Conservation (phyloP, 2,113 vertebrate species). For the Loxodonta africana region DNA sequence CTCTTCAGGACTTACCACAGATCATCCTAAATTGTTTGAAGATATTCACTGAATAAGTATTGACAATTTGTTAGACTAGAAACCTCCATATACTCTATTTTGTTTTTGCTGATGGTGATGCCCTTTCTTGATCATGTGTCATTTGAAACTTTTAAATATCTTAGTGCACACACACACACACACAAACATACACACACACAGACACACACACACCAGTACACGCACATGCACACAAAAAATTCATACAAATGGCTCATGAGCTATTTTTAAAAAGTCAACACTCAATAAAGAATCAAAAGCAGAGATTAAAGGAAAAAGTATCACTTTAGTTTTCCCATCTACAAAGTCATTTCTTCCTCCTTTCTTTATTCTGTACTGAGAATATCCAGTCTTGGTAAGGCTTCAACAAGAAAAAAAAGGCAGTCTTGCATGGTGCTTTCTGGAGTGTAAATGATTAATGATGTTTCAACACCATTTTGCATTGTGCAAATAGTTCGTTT, state of each 20-base stretch:
- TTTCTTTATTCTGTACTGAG: background rate
- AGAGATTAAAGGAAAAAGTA: background rate
- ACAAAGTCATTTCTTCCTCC: background rate
- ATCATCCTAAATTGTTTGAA: background rate
- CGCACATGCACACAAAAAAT: too few relatives aligned
- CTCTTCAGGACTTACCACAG: background rate
- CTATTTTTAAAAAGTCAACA: background rate
- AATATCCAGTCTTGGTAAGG: background rate
- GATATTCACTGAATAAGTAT: background rate
- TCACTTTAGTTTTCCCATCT: background rate
- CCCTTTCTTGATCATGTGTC: background rate
- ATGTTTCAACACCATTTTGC: background rate
- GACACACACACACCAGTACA: too few relatives aligned
- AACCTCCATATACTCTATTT: background rate
- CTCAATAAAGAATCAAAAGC: background rate
- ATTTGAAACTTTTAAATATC: background rate
- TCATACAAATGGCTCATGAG: too few relatives aligned
- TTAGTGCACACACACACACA: background rate
- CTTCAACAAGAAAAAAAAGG: too few relatives aligned
- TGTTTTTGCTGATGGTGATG: background rate
- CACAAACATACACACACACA: too few relatives aligned
- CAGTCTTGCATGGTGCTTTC: background rate
- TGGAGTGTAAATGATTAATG: background rate
- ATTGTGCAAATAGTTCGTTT: background rate
- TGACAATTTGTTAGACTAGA: background rate